Evolutionary conservation across 2,888 invertebrate genomes (phyloP).

Genomic region (Eupithecia exiguata): DNA sequence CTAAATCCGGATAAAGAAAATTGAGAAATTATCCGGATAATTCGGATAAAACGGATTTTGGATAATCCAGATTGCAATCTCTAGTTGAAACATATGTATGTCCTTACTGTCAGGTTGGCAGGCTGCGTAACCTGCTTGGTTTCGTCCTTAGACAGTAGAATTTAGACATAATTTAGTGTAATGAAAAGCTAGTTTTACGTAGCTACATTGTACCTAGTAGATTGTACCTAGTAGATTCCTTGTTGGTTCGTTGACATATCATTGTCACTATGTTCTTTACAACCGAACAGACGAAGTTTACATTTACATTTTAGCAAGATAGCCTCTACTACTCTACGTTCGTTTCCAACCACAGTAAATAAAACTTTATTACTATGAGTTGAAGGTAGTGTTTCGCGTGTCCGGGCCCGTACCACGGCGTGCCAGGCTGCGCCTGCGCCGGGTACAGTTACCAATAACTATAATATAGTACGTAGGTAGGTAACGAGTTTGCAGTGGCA

Average conservation of each 20-base stretch:
- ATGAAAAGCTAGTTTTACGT: not conserved
- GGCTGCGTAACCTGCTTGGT: not conserved
- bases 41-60: too few species aligned
- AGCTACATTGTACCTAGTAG: not conserved
- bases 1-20: too few species aligned
- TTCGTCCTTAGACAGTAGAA: not conserved
- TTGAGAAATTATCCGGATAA: too few species aligned
- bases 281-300: not conserved
- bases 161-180: not conserved
- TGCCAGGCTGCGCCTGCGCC: conserved; percentile 73
- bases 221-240: too few species aligned
- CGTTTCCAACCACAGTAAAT: conserved; percentile 36
- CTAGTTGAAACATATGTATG: too few species aligned
- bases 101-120: not conserved
- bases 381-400: conserved; percentile 50
- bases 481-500: not conserved
- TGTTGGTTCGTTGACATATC: not conserved
- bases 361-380: conserved; percentile 39
- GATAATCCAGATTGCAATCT: too few species aligned
- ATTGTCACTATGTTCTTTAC: not conserved
- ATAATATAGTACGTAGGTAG: conserved; percentile 23
- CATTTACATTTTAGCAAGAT: conserved; percentile 2
- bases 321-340: not conserved
- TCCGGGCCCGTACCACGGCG: conserved; percentile 65
- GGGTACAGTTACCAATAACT: conserved; percentile 47